Base-by-base conservation (phyloP, 2,113 vertebrate genomes). In the Pica pica region DNA sequence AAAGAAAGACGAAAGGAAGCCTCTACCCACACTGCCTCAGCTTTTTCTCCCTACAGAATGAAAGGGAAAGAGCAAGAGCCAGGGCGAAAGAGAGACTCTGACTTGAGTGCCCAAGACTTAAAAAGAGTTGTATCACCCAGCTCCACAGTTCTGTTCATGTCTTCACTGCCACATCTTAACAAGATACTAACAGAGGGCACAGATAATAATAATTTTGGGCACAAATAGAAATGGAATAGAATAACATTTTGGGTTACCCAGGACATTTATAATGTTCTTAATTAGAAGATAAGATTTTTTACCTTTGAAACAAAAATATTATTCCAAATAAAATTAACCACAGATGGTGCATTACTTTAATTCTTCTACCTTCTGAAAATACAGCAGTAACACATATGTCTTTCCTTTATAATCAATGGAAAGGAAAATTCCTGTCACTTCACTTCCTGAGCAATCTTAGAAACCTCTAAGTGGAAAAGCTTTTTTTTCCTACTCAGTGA, bases 151-250 rank as follows among this genome's bases (percentile, higher is more conserved):
- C 27, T 0, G 0, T 83, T 37, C 65, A 35, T 7, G 10, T 37
- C 24, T 83, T 20, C 0, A 0, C 13, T 44, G 37, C 20, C 0
- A 0, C 27, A 71, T 37, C 33, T 26, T 73, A 61, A 21, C 11
- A 26, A 31, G 57, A 63, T 5, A 17, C 10, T 30, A 52, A 42
- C 20, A 61, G 24, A 50, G 5, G 6, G 26, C 8, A 71, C 37
- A 39, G 42, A 55, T 27, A 55, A 37, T 63, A 44, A 61, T 31
- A 73, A 63, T 33, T 39, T 42, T 21, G 7, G 4, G 30, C 30
- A 69, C 15, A 41, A 6, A 59, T 23, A 41, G 22, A 37, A 33
- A 21, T 14, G 9, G 5, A 53, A 63, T 27, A 37, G 6, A 46
- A 46, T 33, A 53, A 46, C 5, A 35, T 35, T 67, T 44, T 68